Evolutionary conservation across 2,888 invertebrate genomes (phyloP).

Genomic region (Leptura quadrifasciata): DNA sequence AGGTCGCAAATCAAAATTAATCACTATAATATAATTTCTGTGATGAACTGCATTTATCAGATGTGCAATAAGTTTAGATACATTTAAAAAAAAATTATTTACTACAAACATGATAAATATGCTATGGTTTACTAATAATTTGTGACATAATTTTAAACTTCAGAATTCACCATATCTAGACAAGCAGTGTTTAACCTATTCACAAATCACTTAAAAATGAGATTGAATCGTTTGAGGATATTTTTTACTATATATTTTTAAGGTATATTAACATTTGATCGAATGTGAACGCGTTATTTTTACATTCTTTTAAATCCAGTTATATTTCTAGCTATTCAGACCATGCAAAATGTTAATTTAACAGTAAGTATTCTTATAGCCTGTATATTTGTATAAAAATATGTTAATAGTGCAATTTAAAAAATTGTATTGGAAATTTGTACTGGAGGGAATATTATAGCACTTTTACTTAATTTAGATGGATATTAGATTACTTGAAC

Average conservation of each 20-base stretch:
- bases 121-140: too few relatives aligned
- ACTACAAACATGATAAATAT: too few relatives aligned
- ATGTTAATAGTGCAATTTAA: conserved; percentile 42
- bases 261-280: not conserved
- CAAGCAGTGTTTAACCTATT: too few relatives aligned
- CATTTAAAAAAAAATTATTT: not conserved
- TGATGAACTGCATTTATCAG: not conserved
- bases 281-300: not conserved
- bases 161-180: too few relatives aligned
- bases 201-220: not conserved
- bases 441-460: conserved; percentile 34
- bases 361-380: conserved; percentile 18
- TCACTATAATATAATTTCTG: not conserved
- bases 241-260: too few relatives aligned
- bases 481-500: not conserved
- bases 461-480: conserved; percentile 3
- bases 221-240: not conserved
- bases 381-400: conserved; percentile 51
- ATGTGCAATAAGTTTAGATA: not conserved
- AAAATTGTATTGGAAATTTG: conserved; percentile 38
- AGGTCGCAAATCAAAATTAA: not conserved
- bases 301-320: conserved; percentile 22
- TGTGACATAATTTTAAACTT: too few relatives aligned
- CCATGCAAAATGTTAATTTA: conserved; percentile 24
- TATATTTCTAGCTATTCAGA: conserved; percentile 31